Base-by-base conservation (phyloP, 2,113 vertebrate species). In the Megaleporinus macrocephalus region DNA sequence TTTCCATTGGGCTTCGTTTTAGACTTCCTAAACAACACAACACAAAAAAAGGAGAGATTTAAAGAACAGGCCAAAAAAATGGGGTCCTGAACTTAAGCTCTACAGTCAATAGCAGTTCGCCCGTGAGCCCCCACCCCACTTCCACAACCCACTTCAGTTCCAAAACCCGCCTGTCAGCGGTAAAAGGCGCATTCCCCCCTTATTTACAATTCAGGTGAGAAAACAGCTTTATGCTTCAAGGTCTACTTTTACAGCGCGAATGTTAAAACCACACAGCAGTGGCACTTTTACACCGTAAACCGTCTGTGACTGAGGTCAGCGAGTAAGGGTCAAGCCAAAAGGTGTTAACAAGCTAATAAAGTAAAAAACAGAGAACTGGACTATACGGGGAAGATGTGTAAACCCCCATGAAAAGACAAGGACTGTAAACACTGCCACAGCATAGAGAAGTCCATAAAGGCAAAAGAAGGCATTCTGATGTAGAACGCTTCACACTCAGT, bases 1-100 rank as follows among this genome's bases (percentile, higher is more conserved):
- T 98, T 99, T 86, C 97, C 97, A 84, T 99, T 99, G 84, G 98
- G 97, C 94, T 99, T 99, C 71, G 96, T 96, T 92, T 99, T 99
- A 14, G 97, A 98, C 93, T 99, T 99, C 94, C 98, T 99, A 90
- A 18, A 89, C 83, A 1, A 74, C 24, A 76, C 5, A 87, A 0
- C 61, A 75, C 9, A 49, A 5, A 5, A 12, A 84, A n/a, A 73
- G 47, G 0, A 29, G 10, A 51, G 1, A 51, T 49, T 36, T 57
- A 62, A 80, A 65, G 53, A 27, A 22, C 15, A 26, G 66, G 73
- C 72, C 2, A 18, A 51, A 69, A 41, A 41, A 49, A 36, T 59
- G 11, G 3, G n/a, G 33, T 69, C 27, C 2, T 41, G 41, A 55
- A 73, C 26, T 4, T 24, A n/a, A 33, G 4, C 16, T 33, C 33